These are phyloP conservation scores for Chamaea fasciata DNA, from an alignment of 2,113 vertebrate species.

Conservation along the genomic window DNA sequence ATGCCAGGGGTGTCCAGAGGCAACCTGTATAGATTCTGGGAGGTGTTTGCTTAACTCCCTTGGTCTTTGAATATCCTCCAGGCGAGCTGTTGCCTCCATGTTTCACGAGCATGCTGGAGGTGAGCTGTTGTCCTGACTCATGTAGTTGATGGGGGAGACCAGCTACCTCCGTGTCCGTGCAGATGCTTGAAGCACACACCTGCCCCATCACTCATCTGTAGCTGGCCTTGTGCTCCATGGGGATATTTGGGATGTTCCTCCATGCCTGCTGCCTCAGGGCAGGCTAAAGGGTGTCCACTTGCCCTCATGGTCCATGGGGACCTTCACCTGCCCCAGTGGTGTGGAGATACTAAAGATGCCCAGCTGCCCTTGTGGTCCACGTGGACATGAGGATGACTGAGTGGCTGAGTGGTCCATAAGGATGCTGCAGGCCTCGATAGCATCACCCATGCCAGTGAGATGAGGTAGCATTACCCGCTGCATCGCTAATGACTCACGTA, in stretches of 20 bases:
- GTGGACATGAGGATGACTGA: background rate
- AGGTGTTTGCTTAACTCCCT: background rate
- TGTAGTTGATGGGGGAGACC: background rate
- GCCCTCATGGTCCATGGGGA: background rate
- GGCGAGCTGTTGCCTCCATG: background rate
- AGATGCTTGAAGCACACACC: fast-evolving
- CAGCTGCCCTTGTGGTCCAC: fast-evolving
- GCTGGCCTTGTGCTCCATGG: background rate
- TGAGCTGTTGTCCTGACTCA: background rate
- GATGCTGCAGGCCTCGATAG: background rate
- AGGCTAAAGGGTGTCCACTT: background rate
- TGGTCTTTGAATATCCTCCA: fast-evolving
- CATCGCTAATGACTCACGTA: background rate
- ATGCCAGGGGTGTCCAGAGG: background rate
- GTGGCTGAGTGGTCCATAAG: fast-evolving
- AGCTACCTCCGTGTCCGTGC: background rate
- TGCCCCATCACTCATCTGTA: background rate
- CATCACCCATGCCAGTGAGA: constrained; percentile 21
- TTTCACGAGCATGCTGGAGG: fast-evolving
- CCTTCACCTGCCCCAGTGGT: background rate
- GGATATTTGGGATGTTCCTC: background rate
- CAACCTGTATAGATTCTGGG: background rate
- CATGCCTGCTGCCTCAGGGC: background rate
- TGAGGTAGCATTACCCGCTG: background rate
- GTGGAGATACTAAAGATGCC: background rate